A percentile compares a stretch with the other conserved stretches of the same genome.
Conservation (phyloP, 2,113 vertebrate species). For the Centropus unirufus region DNA sequence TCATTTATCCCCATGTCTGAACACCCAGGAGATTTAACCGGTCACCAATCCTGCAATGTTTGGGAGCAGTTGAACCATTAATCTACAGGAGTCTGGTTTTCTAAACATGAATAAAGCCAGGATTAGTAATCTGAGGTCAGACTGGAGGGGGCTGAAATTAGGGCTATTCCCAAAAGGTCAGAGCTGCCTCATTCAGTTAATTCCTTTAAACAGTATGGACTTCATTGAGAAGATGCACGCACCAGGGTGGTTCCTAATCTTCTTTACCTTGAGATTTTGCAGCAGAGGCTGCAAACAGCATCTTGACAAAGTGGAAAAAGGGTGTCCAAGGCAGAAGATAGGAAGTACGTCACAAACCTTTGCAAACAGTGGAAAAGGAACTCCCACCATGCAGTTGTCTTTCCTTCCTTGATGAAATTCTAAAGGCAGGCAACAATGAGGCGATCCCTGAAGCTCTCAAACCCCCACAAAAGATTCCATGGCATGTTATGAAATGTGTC, state of each 20-base stretch:
- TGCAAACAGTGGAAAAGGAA: not conserved
- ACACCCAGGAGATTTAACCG: slow-evolving; percentile 33
- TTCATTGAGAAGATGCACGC: not conserved
- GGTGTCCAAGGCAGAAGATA: not conserved
- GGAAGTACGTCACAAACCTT: not conserved
- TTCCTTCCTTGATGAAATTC: not conserved
- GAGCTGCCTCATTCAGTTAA: not conserved
- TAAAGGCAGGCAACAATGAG: not conserved
- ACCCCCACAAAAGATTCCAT: not conserved
- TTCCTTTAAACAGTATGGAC: not conserved
- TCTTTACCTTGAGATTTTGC: not conserved
- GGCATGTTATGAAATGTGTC: fast-evolving
- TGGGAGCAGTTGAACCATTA: slow-evolving; percentile 14
- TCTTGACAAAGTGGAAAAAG: not conserved
- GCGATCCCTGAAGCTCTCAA: not conserved
- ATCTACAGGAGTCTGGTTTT: slow-evolving; percentile 41
- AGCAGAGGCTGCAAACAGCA: not conserved
- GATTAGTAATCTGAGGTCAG: slow-evolving; percentile 60
- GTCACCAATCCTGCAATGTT: slow-evolving; percentile 20
- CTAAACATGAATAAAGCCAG: slow-evolving; percentile 28
- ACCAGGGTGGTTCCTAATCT: not conserved
- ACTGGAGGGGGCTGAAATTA: slow-evolving; percentile 7
- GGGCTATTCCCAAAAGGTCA: not conserved
- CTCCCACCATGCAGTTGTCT: not conserved
- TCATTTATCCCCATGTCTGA: slow-evolving; percentile 54